Percentiles rank a stretch among this genome's conserved stretches.
Conservation (phyloP, 2,113 vertebrate genomes). For the Sylvietta virens region DNA sequence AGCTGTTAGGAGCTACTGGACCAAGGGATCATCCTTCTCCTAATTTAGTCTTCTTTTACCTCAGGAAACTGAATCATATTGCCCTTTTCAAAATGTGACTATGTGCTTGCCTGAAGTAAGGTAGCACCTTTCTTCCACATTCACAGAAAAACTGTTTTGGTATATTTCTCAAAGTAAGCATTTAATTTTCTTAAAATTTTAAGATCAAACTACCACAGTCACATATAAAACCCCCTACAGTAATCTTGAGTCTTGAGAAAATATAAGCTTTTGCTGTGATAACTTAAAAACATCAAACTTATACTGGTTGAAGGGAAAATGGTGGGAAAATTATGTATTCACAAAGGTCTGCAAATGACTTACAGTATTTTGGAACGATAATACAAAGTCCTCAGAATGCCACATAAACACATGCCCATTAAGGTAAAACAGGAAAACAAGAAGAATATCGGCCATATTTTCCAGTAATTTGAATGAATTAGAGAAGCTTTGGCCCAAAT, state of each 20-base stretch:
- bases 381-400: not conserved
- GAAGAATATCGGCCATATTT: not conserved
- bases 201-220: not conserved
- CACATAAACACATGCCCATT: not conserved
- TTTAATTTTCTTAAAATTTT: not conserved
- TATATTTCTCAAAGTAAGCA: not conserved
- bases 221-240: not conserved
- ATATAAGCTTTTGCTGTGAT: not conserved
- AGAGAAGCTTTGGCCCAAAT: not conserved
- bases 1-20: not conserved
- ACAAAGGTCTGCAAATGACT: not conserved
- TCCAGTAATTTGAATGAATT: not conserved
- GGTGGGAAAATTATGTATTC: not conserved
- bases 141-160: not conserved
- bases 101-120: not conserved
- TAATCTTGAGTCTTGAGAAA: not conserved
- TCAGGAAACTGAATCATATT: not conserved
- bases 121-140: not conserved
- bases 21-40: not conserved
- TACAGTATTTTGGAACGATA: not conserved
- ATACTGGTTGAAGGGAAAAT: not conserved
- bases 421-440: not conserved
- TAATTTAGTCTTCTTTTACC: not conserved
- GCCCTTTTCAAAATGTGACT: not conserved
- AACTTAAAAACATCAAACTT: not conserved